phyloP scores from a whole-genome alignment of 2,113 vertebrate genomes.

The Colius striatus region DNA sequence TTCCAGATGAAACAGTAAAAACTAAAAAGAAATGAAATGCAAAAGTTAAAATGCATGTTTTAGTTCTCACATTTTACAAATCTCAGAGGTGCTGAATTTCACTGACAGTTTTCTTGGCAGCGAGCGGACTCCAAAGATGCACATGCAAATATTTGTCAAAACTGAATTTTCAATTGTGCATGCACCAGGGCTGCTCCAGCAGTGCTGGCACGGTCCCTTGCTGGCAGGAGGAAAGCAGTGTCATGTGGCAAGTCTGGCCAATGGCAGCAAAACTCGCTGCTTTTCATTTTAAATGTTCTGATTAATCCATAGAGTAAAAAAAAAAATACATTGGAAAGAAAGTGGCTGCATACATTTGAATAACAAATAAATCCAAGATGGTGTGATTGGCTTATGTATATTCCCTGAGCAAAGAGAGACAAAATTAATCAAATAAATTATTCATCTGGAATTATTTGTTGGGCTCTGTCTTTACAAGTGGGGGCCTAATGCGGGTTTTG shows the following conservation, averaged over 20 bases:
- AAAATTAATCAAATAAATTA: constrained; percentile 67
- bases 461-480: constrained; percentile 24
- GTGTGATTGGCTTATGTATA: constrained; percentile 53
- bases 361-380: constrained; percentile 55
- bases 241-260: constrained; percentile 21
- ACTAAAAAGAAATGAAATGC: constrained; percentile 19
- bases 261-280: neutral
- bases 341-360: constrained; percentile 61
- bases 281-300: constrained; percentile 60
- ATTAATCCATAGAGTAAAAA: constrained; percentile 54
- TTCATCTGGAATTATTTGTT: constrained; percentile 64
- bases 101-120: constrained; percentile 67
- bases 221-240: neutral
- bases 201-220: constrained; percentile 25
- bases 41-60: constrained; percentile 60
- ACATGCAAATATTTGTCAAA: constrained; percentile 70
- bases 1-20: constrained; percentile 25
- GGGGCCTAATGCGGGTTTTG: neutral
- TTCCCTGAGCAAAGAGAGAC: constrained; percentile 26
- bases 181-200: constrained; percentile 38
- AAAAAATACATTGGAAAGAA: constrained; percentile 47
- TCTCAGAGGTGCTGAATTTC: constrained; percentile 57
- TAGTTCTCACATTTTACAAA: constrained; percentile 68
- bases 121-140: constrained; percentile 56
- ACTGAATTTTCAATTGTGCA: constrained; percentile 62